Base-by-base conservation (phyloP, 53 echinoderm and acorn worm genomes). In the Hippasteria phrygiana region DNA sequence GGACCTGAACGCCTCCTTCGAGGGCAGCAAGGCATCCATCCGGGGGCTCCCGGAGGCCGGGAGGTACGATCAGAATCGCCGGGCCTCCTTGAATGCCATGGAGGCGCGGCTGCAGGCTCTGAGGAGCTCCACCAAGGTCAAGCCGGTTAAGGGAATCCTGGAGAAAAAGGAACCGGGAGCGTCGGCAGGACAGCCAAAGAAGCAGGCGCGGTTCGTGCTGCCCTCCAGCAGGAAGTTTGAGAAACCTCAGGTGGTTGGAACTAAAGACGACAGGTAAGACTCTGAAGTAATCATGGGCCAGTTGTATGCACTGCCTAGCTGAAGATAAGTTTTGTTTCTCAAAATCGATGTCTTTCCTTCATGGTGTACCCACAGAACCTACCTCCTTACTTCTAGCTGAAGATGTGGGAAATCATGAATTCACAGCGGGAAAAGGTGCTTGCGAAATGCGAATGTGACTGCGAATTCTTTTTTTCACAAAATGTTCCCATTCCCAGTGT, bases 221-320 rank as follows among this genome's bases (percentile, higher is more conserved):
- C 90, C 90, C 0, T 90, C 90, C 42, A 90, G 90, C 32, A 81
- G 70, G 74, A 90, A 89, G 80, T 81, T 90, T 90, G 90, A 90
- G 14, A 90, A 90, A 79, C 18, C 70, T 13, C 35, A 17, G 39
- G 56, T 55, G 20, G 55, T 48, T 34, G 78, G 36, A 33, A 38
- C 69, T 1, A 85, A 50, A 37, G 47, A 67, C 28, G 85, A 69
- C 7, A 85, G 70, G 85, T 85, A 24, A 85, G 85, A 32, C 35
- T n/a, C 38, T n/a, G n/a, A n/a, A n/a, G n/a, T n/a, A n/a, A n/a
- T n/a, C n/a, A n/a, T n/a, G n/a, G n/a, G n/a, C n/a, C n/a, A n/a
- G n/a, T n/a, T n/a, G n/a, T n/a, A n/a, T n/a, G n/a, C n/a, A n/a
- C n/a, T n/a, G n/a, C n/a, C n/a, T n/a, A n/a, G n/a, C n/a, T n/a